A percentile compares a stretch with the other conserved stretches of the same genome.
Evolutionary conservation across 2,888 invertebrate genomes (phyloP).

Genomic region (Cantharis lateralis): DNA sequence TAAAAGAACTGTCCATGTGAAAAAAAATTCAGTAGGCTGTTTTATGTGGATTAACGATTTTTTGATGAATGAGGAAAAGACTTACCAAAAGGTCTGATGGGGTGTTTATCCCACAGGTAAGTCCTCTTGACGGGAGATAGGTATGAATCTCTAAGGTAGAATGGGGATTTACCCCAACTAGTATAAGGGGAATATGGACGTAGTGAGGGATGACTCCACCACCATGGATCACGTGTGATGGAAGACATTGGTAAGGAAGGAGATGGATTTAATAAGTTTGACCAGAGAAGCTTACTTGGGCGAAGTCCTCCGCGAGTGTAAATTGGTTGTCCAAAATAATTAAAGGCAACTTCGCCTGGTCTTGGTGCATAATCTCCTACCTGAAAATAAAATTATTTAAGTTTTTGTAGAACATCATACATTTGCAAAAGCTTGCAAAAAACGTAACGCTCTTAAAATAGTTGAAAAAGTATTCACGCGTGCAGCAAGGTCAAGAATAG

Average conservation of each 20-base stretch:
- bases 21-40: slow-evolving; percentile 27
- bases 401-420: not conserved
- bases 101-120: slow-evolving; percentile 90
- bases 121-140: slow-evolving; percentile 89
- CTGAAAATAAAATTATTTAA: slow-evolving; percentile 32
- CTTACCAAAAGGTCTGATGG: slow-evolving; percentile 89
- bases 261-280: slow-evolving; percentile 79
- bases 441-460: not conserved
- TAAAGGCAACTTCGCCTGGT: slow-evolving; percentile 73
- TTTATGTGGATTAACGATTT: not conserved
- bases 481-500: slow-evolving; percentile 1
- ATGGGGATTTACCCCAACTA: slow-evolving; percentile 73
- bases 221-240: slow-evolving; percentile 87
- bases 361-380: slow-evolving; percentile 71
- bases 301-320: slow-evolving; percentile 68
- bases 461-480: not conserved
- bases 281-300: slow-evolving; percentile 56
- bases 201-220: slow-evolving; percentile 83
- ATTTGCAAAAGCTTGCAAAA: not conserved
- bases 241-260: slow-evolving; percentile 78
- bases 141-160: slow-evolving; percentile 84
- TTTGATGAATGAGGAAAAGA: slow-evolving; percentile 44
- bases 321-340: slow-evolving; percentile 78
- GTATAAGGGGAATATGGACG: slow-evolving; percentile 70
- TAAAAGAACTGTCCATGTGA: slow-evolving; percentile 35